Evolutionary conservation across 2,888 invertebrate species (phyloP).

Genomic region (Argynnis bischoffii): DNA sequence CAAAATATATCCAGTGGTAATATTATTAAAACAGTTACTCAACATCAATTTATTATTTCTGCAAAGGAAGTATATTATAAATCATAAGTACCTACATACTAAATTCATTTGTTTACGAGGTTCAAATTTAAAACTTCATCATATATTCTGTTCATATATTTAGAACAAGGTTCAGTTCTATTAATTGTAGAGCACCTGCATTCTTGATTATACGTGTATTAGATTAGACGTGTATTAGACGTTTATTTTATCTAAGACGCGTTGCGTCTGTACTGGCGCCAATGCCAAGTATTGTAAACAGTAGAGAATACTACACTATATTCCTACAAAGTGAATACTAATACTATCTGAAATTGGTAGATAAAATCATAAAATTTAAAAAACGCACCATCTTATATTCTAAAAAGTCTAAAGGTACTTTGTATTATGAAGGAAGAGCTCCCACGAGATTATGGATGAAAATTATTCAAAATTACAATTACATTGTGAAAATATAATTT

Average conservation of each 20-base stretch:
- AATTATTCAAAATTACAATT: no score
- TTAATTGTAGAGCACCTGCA: conserved; percentile 34
- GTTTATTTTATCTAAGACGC: conserved; percentile 22
- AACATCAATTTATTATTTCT: conserved; percentile 25
- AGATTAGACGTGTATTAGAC: conserved; percentile 22
- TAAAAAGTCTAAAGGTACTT: no score
- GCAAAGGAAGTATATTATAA: conserved; percentile 24
- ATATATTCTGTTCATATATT: conserved; percentile 25
- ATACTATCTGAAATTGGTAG: not conserved
- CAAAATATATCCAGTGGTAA: no score
- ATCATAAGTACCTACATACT: conserved; percentile 18
- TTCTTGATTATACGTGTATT: conserved; percentile 24
- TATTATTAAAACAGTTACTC: conserved; percentile 12
- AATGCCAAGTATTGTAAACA: conserved; percentile 28
- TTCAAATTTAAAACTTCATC: conserved; percentile 24
- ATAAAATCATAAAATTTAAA: no score
- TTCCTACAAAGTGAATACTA: not conserved
- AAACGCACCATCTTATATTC: no score
- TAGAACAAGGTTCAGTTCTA: conserved; percentile 29
- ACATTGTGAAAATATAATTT: no score
- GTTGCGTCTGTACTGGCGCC: conserved; percentile 17
- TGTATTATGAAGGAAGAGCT: no score
- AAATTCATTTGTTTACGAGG: conserved; percentile 25
- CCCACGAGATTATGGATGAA: no score
- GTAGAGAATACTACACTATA: not conserved